Base-by-base conservation (phyloP, 2,113 vertebrate genomes). In the Lota lota region DNA sequence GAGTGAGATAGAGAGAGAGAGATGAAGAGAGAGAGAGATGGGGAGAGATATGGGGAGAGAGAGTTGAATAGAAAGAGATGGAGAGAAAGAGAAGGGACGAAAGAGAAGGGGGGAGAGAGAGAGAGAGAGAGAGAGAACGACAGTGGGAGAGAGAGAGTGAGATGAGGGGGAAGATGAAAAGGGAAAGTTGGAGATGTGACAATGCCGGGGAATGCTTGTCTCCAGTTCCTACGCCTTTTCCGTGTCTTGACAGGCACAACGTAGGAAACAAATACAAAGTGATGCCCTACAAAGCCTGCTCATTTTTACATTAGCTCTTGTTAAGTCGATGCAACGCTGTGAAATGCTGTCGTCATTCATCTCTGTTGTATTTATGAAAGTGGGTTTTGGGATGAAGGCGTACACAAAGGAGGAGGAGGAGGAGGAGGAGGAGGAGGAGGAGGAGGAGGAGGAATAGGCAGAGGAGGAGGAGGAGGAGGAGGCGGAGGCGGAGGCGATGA, bases 101-200 rank as follows among this genome's bases (percentile, higher is more conserved):
- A 15, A 64, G 17, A 33, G 61, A 63, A 3, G 14, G 22, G 14
- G 1, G 14, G 8, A 61, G 60, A 18, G 59, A 64, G 36, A 50
- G 19, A 50, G 61, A 63, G 61, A 63, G 3, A 54, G 61, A 17
- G 14, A 63, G 1, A 5, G 19, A 11, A 64, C 12, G 24, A 22
- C 20, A 63, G 64, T 64, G 62, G 19, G 61, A 62, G 61, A 62
- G 61, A 33, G 22, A 62, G 61, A 63, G 61, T 17, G 22, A 63
- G 61, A 16, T 24, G 24, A 24, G 24, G 24, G 24, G 24, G 24
- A 19, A 59, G 12, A 58, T 18, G 66, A 19, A 53, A 24, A 24
- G 24, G 24, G 24, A 24, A 24, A 24, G 24, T 24, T 24, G 24
- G 24, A 24, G 24, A 24, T 24, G 24, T 24, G 24, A 24, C 24